Percentiles rank a stretch among this genome's conserved stretches.
phyloP scores from a whole-genome alignment of 2,888 invertebrate genomes.

The Ephialtes manifestator region DNA sequence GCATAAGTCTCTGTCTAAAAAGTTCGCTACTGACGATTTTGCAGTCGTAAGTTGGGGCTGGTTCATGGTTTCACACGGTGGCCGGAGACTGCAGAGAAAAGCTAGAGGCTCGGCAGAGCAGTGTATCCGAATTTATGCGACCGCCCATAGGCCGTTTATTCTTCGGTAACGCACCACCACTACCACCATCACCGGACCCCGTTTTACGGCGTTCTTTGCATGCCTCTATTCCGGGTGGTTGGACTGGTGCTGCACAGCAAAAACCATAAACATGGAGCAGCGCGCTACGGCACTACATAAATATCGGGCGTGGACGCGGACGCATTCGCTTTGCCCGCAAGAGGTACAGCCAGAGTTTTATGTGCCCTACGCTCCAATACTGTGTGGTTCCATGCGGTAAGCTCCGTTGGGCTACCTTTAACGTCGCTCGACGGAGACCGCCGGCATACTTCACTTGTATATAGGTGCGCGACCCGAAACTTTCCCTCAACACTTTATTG shows the following conservation, averaged over 20 bases:
- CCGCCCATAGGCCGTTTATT: conserved; percentile 79
- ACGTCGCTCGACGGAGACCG: conserved; percentile 6
- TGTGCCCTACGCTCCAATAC: conserved; percentile 47
- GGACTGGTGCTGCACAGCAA: conserved; percentile 46
- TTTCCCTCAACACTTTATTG: conserved; percentile 15
- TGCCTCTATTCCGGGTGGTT: conserved; percentile 72
- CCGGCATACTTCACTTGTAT: neutral
- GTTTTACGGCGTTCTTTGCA: conserved; percentile 81
- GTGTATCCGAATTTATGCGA: conserved; percentile 74
- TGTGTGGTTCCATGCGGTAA: conserved; percentile 38
- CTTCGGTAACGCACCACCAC: conserved; percentile 74
- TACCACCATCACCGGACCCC: conserved; percentile 61
- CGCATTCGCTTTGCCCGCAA: conserved; percentile 56
- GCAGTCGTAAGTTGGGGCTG: neutral
- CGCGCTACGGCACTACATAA: conserved; percentile 79
- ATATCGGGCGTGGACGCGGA: conserved; percentile 75
- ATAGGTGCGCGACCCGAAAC: neutral
- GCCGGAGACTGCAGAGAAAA: conserved; percentile 26
- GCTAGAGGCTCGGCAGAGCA: conserved; percentile 43
- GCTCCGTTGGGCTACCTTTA: neutral
- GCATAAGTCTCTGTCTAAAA: no score
- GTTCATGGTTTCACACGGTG: conserved; percentile 9
- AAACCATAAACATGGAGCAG: conserved; percentile 79
- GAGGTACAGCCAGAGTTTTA: conserved; percentile 68
- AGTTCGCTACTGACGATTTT: neutral